Percentiles rank a stretch among this genome's conserved stretches.
Conservation (phyloP, 2,797 vertebrate species). For the Notolabrus celidotus region DNA sequence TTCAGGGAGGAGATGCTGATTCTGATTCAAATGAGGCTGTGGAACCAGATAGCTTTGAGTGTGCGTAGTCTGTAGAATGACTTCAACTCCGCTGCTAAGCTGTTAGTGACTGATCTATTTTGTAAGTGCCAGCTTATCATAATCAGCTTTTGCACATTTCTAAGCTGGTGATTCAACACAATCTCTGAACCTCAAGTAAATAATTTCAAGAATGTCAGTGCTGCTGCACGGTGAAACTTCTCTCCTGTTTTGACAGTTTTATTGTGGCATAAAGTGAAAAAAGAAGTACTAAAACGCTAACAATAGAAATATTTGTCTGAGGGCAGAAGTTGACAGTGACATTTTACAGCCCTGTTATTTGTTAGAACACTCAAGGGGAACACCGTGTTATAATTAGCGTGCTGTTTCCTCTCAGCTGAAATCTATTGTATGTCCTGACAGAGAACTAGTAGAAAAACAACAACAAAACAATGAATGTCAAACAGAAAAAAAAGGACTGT, state of each 20-base stretch:
- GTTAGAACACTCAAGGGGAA: conserved; percentile 51
- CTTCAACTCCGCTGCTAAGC: conserved; percentile 53
- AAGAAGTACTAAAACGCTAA: conserved; percentile 1
- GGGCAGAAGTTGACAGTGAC: conserved; percentile 34
- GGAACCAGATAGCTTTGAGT: conserved; percentile 27
- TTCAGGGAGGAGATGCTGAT: conserved; percentile 30
- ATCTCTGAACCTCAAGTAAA: conserved; percentile 60
- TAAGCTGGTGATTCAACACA: conserved; percentile 54
- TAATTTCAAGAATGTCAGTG: conserved; percentile 44
- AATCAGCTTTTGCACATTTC: conserved; percentile 74
- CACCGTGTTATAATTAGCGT: conserved; percentile 65
- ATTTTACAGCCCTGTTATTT: conserved; percentile 55
- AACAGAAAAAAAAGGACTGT: conserved; percentile 5
- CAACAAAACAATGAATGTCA: conserved; percentile 22
- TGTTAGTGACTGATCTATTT: conserved; percentile 65
- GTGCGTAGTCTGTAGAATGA: conserved; percentile 44
- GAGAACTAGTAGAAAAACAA: conserved; percentile 7
- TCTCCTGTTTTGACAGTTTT: conserved; percentile 45
- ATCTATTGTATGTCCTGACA: conserved; percentile 32
- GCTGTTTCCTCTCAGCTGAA: conserved; percentile 48
- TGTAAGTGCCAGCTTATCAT: conserved; percentile 71
- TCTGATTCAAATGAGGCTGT: conserved; percentile 35
- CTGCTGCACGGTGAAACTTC: conserved; percentile 7
- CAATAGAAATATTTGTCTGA: conserved; percentile 30
- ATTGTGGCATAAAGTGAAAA: conserved; percentile 35